Evolutionary conservation across 1,140 invertebrate genomes (phyloP), one percentile per base, ranked within the genome.

Genomic region (Cheumatopsyche charites): DNA sequence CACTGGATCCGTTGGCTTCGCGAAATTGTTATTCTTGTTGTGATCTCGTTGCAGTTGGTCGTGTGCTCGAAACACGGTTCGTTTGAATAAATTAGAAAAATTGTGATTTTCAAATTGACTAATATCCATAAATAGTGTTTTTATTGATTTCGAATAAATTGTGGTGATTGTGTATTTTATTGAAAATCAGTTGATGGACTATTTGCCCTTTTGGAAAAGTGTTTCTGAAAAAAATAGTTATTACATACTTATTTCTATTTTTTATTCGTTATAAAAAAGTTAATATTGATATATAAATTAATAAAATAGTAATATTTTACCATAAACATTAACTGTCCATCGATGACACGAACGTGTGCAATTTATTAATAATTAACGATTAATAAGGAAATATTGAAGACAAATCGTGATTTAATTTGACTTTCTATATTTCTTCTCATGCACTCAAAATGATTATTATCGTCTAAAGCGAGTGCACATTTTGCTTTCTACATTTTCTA

Each of bases 21-120:
- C 62, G 45, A 63, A 63, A 63, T 63, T 63, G 62, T 42, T 43
- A 63, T 42, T 63, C 62, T 17, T 63, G 29, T 43, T 25, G 62
- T 63, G 29, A 63, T 63, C 36, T 63, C 36, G 29, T 25, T 63
- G 1, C 3, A 2, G 62, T 21, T 42, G 62, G 62, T 63, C 62
- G 62, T 63, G 62, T 15, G 62, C 15, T 63, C n/a, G 15, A 41
- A 43, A 63, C 13, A 42, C 15, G 12, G 29, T 42, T 63, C 13
- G 11, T 63, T 63, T 42, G n/a, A n/a, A n/a, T n/a, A 49, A 49
- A 49, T 49, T 49, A n/a, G 13, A 19, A 15, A 19, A 49, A 19
- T 43, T 9, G 13, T 43, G 7, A 9, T 43, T 9, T 43, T 43
- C 42, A 13, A 43, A 43, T 43, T 43, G n/a, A n/a, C 13, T 13